phyloP scores from a whole-genome alignment of 2,888 invertebrate genomes.

The Macropis europaea region DNA sequence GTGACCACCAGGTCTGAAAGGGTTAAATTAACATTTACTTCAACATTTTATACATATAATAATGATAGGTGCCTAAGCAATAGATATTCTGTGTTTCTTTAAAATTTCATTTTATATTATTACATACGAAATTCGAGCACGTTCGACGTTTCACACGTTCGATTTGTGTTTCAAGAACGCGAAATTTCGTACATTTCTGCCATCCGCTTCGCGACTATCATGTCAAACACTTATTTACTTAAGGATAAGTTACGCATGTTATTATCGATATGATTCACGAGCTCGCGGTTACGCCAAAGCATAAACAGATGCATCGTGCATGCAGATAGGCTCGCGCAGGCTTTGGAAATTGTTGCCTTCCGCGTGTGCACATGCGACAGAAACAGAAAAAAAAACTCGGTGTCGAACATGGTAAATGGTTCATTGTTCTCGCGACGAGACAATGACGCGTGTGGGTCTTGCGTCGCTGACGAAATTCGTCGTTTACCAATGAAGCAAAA shows the following conservation, averaged over 20 bases:
- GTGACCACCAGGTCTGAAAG: too few relatives aligned
- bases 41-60: too few relatives aligned
- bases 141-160: too few relatives aligned
- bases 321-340: conserved; percentile 24
- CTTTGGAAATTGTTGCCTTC: conserved; percentile 10
- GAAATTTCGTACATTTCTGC: not conserved
- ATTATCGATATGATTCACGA: conserved; percentile 36
- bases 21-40: too few relatives aligned
- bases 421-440: conserved; percentile 61
- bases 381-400: conserved; percentile 48
- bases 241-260: conserved; percentile 18
- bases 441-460: conserved; percentile 64
- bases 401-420: conserved; percentile 59
- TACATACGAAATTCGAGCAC: too few relatives aligned
- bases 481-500: conserved; percentile 48
- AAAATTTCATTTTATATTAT: too few relatives aligned
- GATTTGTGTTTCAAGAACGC: not conserved
- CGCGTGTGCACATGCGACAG: conserved; percentile 20
- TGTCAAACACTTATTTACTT: conserved; percentile 9
- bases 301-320: conserved; percentile 37
- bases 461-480: conserved; percentile 51
- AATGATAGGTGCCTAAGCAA: too few relatives aligned
- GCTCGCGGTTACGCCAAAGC: not conserved
- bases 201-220: not conserved
- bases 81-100: too few relatives aligned